Percentiles rank a stretch among this genome's conserved stretches.
phyloP scores from a whole-genome alignment of 1,140 invertebrate genomes.

The Drosophila trapezifrons region DNA sequence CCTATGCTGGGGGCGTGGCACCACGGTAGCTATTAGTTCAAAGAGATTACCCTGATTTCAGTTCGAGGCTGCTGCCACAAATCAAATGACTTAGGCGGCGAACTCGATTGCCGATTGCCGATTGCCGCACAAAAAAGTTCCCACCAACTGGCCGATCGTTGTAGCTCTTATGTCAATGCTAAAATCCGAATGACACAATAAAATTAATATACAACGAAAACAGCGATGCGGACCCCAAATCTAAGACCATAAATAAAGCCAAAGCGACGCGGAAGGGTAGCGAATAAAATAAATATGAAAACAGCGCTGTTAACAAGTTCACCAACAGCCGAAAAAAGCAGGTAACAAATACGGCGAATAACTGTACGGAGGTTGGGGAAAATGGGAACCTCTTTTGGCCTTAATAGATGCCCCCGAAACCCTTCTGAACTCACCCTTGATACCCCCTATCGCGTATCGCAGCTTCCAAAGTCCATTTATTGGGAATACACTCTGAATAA shows the following conservation, averaged over 20 bases:
- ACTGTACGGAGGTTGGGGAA: constrained; percentile 12
- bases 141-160: constrained; percentile 51
- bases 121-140: constrained; percentile 52
- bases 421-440: constrained; percentile 23
- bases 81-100: constrained; percentile 80
- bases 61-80: constrained; percentile 50
- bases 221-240: constrained; percentile 65
- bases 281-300: constrained; percentile 64
- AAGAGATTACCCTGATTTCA: constrained; percentile 57
- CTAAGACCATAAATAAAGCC: constrained; percentile 75
- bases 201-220: constrained; percentile 75
- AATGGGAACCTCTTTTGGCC: constrained; percentile 22
- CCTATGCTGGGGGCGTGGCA: constrained; percentile 62
- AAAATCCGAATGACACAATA: constrained; percentile 69
- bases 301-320: constrained; percentile 78
- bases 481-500: constrained; percentile 7
- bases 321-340: constrained; percentile 56
- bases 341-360: constrained; percentile 56
- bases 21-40: constrained; percentile 76
- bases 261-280: constrained; percentile 49
- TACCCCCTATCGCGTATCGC: constrained; percentile 23
- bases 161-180: constrained; percentile 65
- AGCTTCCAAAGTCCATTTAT: constrained; percentile 21
- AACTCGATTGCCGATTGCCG: constrained; percentile 48
- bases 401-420: constrained; percentile 36